Percentiles rank a stretch among this genome's conserved stretches.
phyloP scores from a whole-genome alignment of 2,888 invertebrate genomes.

The Therioaphis trifolii region DNA sequence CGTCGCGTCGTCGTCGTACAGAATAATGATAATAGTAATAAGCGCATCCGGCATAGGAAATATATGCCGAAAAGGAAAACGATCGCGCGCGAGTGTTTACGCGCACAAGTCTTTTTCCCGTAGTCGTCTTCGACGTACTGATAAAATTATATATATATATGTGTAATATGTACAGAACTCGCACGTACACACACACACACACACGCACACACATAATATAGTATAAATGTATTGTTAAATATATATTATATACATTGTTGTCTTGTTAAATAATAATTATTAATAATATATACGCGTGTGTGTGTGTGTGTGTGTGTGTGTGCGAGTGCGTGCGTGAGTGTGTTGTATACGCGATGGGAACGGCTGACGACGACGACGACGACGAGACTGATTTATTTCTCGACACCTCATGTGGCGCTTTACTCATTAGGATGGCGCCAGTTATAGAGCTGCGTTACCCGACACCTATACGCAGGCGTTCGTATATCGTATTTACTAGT shows the following conservation, averaged over 20 bases:
- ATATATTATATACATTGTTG: neutral
- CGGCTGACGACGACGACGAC: conserved; percentile 39
- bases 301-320: neutral
- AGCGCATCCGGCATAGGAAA: neutral
- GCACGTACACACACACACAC: too few relatives aligned
- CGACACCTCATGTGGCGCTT: conserved; percentile 63
- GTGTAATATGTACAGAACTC: neutral
- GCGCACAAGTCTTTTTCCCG: neutral
- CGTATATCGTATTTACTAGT: conserved; percentile 34
- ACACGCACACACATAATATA: too few relatives aligned
- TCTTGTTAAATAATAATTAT: neutral
- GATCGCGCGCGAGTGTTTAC: neutral
- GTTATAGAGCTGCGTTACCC: conserved; percentile 45
- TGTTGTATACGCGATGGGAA: conserved; percentile 34
- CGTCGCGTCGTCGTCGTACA: neutral
- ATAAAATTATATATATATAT: neutral
- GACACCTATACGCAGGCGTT: conserved; percentile 47
- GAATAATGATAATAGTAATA: neutral
- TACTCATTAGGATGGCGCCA: conserved; percentile 63
- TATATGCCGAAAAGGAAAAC: conserved; percentile 16
- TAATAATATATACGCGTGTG: neutral
- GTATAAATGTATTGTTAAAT: conserved; percentile 17
- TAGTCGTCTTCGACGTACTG: neutral
- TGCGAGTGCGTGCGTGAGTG: neutral
- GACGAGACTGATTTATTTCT: conserved; percentile 62